phyloP scores from a whole-genome alignment of 2,797 vertebrate species.

The Philypnodon macrostomus region DNA sequence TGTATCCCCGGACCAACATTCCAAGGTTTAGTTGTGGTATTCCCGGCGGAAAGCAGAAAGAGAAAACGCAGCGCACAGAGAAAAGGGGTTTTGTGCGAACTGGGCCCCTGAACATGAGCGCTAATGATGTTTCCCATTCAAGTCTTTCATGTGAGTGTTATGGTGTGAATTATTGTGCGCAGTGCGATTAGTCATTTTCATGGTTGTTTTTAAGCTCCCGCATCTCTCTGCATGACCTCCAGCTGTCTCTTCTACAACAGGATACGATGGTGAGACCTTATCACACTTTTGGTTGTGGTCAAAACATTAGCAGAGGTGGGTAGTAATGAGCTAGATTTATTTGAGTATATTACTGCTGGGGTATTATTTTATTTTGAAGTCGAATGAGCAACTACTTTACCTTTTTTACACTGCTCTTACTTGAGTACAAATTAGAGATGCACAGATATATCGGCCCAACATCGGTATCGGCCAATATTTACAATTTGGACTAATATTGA shows the following conservation, averaged over 20 bases:
- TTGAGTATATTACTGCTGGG: no score
- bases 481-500: no score
- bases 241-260: conserved; percentile 44
- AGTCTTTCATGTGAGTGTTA: conserved; percentile 55
- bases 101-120: conserved; percentile 52
- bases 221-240: conserved; percentile 23
- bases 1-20: conserved; percentile 71
- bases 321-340: no score
- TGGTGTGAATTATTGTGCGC: conserved; percentile 62
- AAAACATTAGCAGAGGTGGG: no score
- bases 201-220: conserved; percentile 38
- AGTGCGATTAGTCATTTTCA: conserved; percentile 57
- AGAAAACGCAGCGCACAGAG: conserved; percentile 54
- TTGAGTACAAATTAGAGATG: no score
- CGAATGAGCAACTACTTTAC: no score
- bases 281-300: no score
- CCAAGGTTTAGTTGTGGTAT: conserved; percentile 72
- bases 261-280: conserved; percentile 30
- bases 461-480: no score
- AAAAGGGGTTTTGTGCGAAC: conserved; percentile 62
- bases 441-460: no score
- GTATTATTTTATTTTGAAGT: no score
- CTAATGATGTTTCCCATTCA: conserved; percentile 51
- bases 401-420: no score
- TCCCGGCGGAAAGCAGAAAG: conserved; percentile 65